Base-by-base conservation (phyloP, 2,113 vertebrate genomes). In the Hirundichthys speculiger region DNA sequence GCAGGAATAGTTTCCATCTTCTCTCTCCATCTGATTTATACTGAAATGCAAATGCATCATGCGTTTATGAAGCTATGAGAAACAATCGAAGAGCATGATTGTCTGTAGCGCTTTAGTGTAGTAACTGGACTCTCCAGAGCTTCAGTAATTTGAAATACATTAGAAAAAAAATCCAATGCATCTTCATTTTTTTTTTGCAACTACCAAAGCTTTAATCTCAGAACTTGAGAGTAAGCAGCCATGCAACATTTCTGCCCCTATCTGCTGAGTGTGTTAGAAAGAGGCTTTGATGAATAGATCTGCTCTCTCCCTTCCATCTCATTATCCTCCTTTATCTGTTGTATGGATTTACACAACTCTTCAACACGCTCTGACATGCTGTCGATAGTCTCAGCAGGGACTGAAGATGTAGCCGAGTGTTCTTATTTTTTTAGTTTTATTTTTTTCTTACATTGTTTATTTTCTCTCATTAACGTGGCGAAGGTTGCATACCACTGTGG, bases 251-350 rank as follows among this genome's bases (percentile, higher is more conserved):
- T 69, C 59, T 66, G 25, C 60, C 22, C 34, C 68, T 67, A 72
- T 82, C 84, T 89, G 84, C 89, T 88, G 87, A 90, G 86, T 87
- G 73, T 62, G 87, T 90, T 80, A 42, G 83, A 88, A 90, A 87
- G 85, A 80, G 70, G 87, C 86, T 90, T 90, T 88, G 87, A 89
- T 87, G 84, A 88, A 88, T 84, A 86, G 87, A 88, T 88, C 84
- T 80, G 77, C 61, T 79, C 75, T 52, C 85, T 67, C 79, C 80
- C 77, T 79, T 83, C 82, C 81, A 87, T 89, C 87, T 89, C 84
- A 90, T 91, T 90, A 87, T 88, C 84, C 80, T 63, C 70, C 73
- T 80, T 88, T 75, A 86, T 87, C 86, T 87, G 80, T 83, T 80
- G 86, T 83, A 89, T 87, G 77, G 84, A 84, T 89, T 89, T 87